Evolutionary conservation across 2,797 vertebrate species (phyloP).

Genomic region (Brachyalestes nurse): DNA sequence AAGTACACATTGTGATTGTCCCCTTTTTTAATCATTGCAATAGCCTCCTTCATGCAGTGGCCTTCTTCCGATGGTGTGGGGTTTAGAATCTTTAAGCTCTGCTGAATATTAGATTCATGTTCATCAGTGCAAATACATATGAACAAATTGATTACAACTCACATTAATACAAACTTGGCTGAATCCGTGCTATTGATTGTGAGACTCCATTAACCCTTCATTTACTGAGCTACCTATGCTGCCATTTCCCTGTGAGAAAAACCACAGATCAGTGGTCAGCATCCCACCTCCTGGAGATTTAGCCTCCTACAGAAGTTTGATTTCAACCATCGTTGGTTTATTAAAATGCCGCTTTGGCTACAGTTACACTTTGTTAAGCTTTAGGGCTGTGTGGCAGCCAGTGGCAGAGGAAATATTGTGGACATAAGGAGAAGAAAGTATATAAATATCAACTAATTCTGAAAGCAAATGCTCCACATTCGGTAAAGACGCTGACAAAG

Average conservation of each 20-base stretch:
- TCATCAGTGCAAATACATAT: neutral
- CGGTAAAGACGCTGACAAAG: too few species aligned
- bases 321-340: neutral
- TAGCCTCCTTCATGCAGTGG: neutral
- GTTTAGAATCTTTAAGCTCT: too few species aligned
- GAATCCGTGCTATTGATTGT: neutral
- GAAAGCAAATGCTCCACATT: too few species aligned
- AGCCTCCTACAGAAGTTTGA: neutral
- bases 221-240: neutral
- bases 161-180: neutral
- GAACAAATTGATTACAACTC: neutral
- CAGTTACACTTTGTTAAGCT: too few species aligned
- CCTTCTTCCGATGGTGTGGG: too few species aligned
- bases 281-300: neutral
- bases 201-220: neutral
- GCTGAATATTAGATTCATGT: neutral
- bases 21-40: neutral
- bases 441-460: too few species aligned
- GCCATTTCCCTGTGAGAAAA: neutral
- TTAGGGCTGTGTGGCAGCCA: too few species aligned
- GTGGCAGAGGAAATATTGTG: too few species aligned
- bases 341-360: too few species aligned
- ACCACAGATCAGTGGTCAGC: neutral
- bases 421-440: too few species aligned
- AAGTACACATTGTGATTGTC: neutral